phyloP scores from a whole-genome alignment of 2,797 vertebrate species.

The Mionectes olivaceus region DNA sequence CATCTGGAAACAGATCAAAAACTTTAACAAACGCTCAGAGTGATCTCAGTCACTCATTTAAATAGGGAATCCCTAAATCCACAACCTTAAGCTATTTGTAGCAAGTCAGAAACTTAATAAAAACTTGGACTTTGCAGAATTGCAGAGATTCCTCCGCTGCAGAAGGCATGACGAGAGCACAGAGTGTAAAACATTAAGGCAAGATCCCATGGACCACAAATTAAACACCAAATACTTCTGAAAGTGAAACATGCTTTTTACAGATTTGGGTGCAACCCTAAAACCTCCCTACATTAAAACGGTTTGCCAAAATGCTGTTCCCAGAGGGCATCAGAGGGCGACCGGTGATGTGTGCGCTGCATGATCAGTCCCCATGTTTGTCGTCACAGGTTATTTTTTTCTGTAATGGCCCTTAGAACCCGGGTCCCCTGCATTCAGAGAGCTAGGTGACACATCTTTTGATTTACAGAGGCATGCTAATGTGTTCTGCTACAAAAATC shows the following conservation, averaged over 20 bases:
- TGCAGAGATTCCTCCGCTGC: neutral
- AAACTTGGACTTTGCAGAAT: neutral
- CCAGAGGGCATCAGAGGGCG: rapidly evolving
- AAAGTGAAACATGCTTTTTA: neutral
- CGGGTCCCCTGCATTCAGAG: neutral
- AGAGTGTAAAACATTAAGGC: neutral
- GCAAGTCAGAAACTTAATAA: neutral
- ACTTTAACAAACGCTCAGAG: neutral
- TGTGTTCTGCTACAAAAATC: neutral
- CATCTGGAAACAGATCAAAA: slow-evolving; percentile 32
- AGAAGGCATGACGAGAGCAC: neutral
- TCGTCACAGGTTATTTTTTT: neutral
- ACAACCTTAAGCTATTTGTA: neutral
- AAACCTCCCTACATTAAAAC: neutral
- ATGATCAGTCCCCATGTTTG: neutral
- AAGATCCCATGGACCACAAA: neutral
- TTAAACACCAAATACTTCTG: neutral
- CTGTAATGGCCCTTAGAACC: neutral
- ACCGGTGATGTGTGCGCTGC: rapidly evolving
- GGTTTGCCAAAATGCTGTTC: neutral
- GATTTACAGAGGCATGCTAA: neutral
- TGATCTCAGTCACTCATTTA: neutral
- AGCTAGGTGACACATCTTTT: neutral
- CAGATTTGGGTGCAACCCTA: neutral
- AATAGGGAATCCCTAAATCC: neutral